These are phyloP conservation scores for Peromyscus californicus DNA, from an alignment of 2,113 vertebrate genomes.

Conservation along the genomic window DNA sequence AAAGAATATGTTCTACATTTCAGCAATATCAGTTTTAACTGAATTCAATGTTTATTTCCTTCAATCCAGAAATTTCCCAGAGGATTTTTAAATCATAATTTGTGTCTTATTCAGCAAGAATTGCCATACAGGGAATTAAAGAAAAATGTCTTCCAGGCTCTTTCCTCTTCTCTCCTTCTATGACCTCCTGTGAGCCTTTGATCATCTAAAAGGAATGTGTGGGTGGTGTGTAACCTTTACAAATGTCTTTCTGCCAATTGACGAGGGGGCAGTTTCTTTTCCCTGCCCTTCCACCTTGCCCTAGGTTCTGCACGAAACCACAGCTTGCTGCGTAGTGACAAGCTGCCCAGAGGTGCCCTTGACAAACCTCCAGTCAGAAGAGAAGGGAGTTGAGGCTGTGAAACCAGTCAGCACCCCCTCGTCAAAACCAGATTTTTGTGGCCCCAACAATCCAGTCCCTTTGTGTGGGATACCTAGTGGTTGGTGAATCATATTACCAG, in stretches of 20 bases:
- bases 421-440: slow-evolving; percentile 76
- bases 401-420: slow-evolving; percentile 79
- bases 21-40: slow-evolving; percentile 12
- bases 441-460: slow-evolving; percentile 68
- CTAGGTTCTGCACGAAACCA: slow-evolving; percentile 63
- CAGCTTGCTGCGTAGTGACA: slow-evolving; percentile 20
- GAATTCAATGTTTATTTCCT: background rate
- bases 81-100: slow-evolving; percentile 11
- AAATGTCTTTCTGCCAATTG: slow-evolving; percentile 76
- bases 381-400: slow-evolving; percentile 56
- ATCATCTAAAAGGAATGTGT: slow-evolving; percentile 83
- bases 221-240: slow-evolving; percentile 78
- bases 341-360: slow-evolving; percentile 61
- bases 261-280: slow-evolving; percentile 70
- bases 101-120: slow-evolving; percentile 52
- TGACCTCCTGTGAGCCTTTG: slow-evolving; percentile 77
- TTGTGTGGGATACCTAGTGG: slow-evolving; percentile 72
- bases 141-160: slow-evolving; percentile 30
- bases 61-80: slow-evolving; percentile 46
- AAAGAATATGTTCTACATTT: background rate
- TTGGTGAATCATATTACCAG: slow-evolving; percentile 77
- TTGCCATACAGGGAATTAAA: background rate
- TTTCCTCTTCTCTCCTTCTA: slow-evolving; percentile 57
- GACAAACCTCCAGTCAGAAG: slow-evolving; percentile 61
- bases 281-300: background rate